Conservation (phyloP, 2,113 vertebrate genomes). For the Cathartes aura region DNA sequence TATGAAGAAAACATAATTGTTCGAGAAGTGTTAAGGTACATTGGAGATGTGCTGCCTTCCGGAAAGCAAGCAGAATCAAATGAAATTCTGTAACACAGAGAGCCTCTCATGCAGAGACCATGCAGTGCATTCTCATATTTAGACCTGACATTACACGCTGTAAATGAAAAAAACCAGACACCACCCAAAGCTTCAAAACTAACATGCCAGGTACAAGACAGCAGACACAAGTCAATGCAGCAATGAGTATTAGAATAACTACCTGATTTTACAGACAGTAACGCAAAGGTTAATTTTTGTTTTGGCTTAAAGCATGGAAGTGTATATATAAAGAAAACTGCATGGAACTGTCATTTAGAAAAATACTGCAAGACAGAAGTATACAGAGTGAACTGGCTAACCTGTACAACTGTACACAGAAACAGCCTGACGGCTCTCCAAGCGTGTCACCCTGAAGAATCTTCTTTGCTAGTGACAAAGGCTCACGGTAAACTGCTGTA, state of each 20-base stretch:
- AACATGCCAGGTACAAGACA: not conserved
- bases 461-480: not conserved
- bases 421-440: rapidly evolving
- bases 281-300: not conserved
- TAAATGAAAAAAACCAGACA: not conserved
- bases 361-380: not conserved
- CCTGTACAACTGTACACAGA: not conserved
- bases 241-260: not conserved
- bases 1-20: not conserved
- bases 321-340: not conserved
- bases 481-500: not conserved
- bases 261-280: not conserved
- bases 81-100: not conserved
- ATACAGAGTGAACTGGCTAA: not conserved
- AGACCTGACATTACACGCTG: not conserved
- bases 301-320: not conserved
- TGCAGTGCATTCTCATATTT: not conserved
- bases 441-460: not conserved
- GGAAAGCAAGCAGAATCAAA: not conserved
- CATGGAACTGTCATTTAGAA: not conserved
- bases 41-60: not conserved
- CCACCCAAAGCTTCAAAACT: not conserved
- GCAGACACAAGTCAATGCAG: not conserved
- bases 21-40: not conserved
- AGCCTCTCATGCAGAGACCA: not conserved